Evolutionary conservation across 2,888 invertebrate species (phyloP), one percentile per base, ranked within the genome.

Genomic region (Ochropleura leucogaster): DNA sequence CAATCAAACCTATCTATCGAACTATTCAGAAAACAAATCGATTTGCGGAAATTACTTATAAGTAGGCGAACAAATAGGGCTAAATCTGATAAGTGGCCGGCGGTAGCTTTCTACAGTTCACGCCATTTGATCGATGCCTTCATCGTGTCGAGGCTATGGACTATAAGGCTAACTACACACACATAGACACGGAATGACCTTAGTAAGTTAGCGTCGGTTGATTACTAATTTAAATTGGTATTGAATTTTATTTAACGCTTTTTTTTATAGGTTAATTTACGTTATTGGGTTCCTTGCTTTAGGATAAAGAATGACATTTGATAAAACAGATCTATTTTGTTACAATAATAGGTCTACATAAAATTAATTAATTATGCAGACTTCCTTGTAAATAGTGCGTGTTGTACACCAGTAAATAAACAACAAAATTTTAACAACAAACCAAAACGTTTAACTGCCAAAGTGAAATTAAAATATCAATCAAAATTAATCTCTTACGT

Each of bases 41-140:
- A 93, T 92, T 84, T 85, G 86, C 92, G 96, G 95, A 95, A 95
- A 95, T 95, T 93, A 94, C 92, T 93, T 93, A 92, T 95, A 95
- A 95, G 94, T 94, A 94, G 92, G 86, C 89, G 88, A 92, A 91
- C 93, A 94, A 95, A 95, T 93, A 94, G 91, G 94, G 93, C 89
- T 91, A 90, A 90, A 95, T 94, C 96, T 92, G 95, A 95, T 96
- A 95, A 93, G 94, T 90, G 92, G 87, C 77, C 80, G 83, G 73
- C 85, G 85, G 88, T 81, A 83, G 92, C 94, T 94, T 95, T 95
- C 94, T 87, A 89, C 94, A 90, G 89, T 89, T 91, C 95, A 95
- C 95, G 95, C 95, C 84, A 94, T 89, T 92, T 96, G 96, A 96
- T 95, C 93, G 96, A 96, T 95, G 95, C 93, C 95, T 95, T 93